Evolutionary conservation across 2,888 invertebrate species (phyloP).

Genomic region (Cartodere bifasciata): DNA sequence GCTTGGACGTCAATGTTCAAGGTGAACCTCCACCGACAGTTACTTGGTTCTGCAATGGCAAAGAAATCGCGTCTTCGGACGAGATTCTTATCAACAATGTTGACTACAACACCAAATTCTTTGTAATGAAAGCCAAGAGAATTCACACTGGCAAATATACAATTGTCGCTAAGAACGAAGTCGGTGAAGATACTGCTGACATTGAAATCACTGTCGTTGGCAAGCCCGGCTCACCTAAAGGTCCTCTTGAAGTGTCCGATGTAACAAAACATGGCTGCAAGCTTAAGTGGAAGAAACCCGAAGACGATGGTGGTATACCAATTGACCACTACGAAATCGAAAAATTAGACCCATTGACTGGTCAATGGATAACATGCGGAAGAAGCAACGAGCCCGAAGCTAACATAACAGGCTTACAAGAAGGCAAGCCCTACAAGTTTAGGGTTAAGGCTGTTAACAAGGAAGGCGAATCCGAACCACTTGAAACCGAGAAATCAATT

Average conservation of each 20-base stretch:
- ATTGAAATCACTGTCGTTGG: conserved; percentile 75
- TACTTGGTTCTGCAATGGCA: conserved; percentile 74
- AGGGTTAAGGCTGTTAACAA: conserved; percentile 95
- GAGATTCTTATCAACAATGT: conserved; percentile 63
- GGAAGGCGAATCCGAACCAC: conserved; percentile 94
- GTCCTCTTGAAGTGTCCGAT: conserved; percentile 78
- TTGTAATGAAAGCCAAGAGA: conserved; percentile 71
- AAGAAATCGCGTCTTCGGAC: conserved; percentile 48
- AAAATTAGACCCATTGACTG: conserved; percentile 82
- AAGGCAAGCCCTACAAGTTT: conserved; percentile 97
- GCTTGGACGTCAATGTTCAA: conserved; percentile 75
- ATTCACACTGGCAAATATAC: conserved; percentile 76
- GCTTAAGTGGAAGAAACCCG: conserved; percentile 84
- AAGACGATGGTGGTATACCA: conserved; percentile 90
- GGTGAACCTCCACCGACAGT: conserved; percentile 92
- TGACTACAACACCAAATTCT: conserved; percentile 84
- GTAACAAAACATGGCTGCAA: conserved; percentile 87
- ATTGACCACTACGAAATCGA: conserved; percentile 94
- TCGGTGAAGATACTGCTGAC: conserved; percentile 85
- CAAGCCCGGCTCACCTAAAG: conserved; percentile 67
- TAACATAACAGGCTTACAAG: conserved; percentile 70
- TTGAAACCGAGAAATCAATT: conserved; percentile 86
- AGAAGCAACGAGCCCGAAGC: conserved; percentile 77
- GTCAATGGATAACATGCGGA: conserved; percentile 87
- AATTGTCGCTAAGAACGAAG: conserved; percentile 82